Evolutionary conservation across 2,113 vertebrate genomes (phyloP), one percentile per base, ranked within the genome.

Genomic region (Bambusicola thoracicus): DNA sequence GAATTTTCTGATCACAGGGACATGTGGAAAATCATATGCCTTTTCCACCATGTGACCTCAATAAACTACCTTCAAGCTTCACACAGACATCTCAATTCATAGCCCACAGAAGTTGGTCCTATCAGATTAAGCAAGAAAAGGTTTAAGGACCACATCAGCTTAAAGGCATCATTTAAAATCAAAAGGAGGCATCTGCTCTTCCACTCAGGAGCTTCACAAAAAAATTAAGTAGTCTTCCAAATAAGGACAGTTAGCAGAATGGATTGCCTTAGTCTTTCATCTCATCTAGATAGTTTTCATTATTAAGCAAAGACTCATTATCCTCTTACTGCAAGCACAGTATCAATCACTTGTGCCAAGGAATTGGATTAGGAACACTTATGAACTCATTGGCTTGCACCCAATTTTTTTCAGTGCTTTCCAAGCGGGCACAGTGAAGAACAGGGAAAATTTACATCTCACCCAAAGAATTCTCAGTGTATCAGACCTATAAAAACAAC

Each of bases 301-400:
- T 93, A 80, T 92, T 86, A 89, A 92, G 72, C 66, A 81, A 95
- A 88, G 77, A 90, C 46, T 94, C 75, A 87, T 96, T 95, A 95
- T 32, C 78, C 41, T 93, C 92, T 95, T 81, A 70, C 87, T 48
- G 74, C 46, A 55, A 90, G 32, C 0, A 0, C 2, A 0, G 20
- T 78, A 85, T 92, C 80, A 96, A 95, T 95, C 77, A 77, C 70
- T 73, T 87, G 32, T 81, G 34, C 41, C 21, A 29, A 94, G 78
- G 65, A 94, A 82, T 67, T 69, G 81, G 79, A 94, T 92, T 85
- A 94, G 96, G 84, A 49, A 41, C 11, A 76, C 30, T 82, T 69
- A 56, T 3, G 21, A 88, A n/a, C 48, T 70, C n/a, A 40, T 58
- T 56, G 81, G 62, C 55, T 81, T 51, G 38, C 27, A 78, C 7